phyloP scores from a whole-genome alignment of 2,888 invertebrate species.

The Chrysina gloriosa region DNA sequence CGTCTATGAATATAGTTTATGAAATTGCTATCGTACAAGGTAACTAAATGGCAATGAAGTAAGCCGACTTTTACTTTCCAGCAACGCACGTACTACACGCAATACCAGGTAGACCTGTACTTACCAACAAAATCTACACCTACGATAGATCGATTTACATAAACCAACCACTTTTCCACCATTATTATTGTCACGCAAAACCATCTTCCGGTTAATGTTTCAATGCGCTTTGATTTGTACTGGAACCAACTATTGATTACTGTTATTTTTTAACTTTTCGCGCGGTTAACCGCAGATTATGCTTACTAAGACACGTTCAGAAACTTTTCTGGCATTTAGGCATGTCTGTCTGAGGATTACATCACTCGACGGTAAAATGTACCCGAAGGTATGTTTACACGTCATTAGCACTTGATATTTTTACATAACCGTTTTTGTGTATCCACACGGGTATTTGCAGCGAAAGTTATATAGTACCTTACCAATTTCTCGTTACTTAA shows the following conservation, averaged over 20 bases:
- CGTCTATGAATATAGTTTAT: slow-evolving; percentile 33
- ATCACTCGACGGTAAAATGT: background rate
- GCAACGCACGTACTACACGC: slow-evolving; percentile 17
- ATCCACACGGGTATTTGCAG: background rate
- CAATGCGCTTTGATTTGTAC: background rate
- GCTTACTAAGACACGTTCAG: background rate
- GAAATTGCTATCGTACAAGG: slow-evolving; percentile 39
- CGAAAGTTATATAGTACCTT: slow-evolving; percentile 7
- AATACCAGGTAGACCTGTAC: background rate
- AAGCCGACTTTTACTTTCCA: slow-evolving; percentile 42
- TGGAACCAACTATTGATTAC: background rate
- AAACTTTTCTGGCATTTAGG: background rate
- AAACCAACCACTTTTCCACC: no score
- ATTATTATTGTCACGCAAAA: background rate
- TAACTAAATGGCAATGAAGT: slow-evolving; percentile 42
- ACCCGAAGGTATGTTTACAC: slow-evolving; percentile 27
- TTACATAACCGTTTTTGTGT: slow-evolving; percentile 21
- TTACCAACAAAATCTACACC: background rate
- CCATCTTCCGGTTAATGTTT: background rate
- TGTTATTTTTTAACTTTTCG: background rate
- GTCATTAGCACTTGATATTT: slow-evolving; percentile 34
- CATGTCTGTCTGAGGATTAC: slow-evolving; percentile 15
- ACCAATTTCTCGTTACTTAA: slow-evolving; percentile 3
- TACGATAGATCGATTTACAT: background rate
- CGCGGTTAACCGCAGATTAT: background rate